These are phyloP conservation scores for Oscheius sp. DNA, from an alignment of 1,140 invertebrate genomes.

Conservation along the genomic window DNA sequence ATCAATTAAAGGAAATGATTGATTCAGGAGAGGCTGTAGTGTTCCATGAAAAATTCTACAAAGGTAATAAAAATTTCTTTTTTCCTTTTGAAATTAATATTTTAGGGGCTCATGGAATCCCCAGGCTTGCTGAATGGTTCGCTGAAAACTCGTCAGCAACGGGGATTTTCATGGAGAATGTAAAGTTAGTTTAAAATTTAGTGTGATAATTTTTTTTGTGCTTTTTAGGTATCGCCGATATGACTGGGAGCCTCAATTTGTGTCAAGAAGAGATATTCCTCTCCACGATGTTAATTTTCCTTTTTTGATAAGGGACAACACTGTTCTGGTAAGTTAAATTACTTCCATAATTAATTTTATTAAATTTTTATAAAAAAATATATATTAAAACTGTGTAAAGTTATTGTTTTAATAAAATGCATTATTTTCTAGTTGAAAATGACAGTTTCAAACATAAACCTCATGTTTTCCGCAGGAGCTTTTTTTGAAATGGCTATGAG, in stretches of 20 bases:
- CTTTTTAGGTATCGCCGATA: background rate
- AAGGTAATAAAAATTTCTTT: too few species aligned
- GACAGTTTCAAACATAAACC: too few species aligned
- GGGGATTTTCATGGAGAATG: background rate
- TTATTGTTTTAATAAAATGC: too few species aligned
- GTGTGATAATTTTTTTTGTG: background rate
- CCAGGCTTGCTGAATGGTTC: constrained; percentile 12
- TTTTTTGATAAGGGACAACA: constrained; percentile 17
- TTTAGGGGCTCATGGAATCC: constrained; percentile 15
- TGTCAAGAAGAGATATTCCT: background rate
- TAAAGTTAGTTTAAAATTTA: too few species aligned
- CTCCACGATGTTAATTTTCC: constrained; percentile 11
- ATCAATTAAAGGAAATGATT: constrained; percentile 1
- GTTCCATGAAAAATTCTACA: background rate
- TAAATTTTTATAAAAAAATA: too few species aligned
- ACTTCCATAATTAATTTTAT: too few species aligned
- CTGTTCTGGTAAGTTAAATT: constrained; percentile 32
- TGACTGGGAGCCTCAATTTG: constrained; percentile 28
- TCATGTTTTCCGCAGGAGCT: too few species aligned
- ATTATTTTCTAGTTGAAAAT: too few species aligned
- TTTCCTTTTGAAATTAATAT: too few species aligned
- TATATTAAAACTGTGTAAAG: too few species aligned
- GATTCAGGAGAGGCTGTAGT: background rate
- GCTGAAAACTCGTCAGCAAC: background rate
- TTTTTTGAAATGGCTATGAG: too few species aligned